Evolutionary conservation across 1,140 invertebrate species (phyloP), one percentile per base, ranked within the genome.

Genomic region (Aphidius ervi): DNA sequence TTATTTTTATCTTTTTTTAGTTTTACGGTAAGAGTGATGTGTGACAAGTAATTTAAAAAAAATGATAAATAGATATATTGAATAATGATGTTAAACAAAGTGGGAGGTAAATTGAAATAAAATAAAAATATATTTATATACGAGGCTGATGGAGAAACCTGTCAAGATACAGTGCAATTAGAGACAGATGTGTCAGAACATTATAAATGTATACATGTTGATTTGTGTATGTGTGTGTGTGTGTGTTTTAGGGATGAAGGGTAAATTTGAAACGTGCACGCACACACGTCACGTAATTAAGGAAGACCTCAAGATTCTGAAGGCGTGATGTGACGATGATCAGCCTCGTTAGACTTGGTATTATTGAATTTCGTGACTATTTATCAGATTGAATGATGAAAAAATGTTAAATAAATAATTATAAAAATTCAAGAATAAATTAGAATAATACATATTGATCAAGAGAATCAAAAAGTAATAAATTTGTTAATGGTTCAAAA

Each of bases 91-190:
- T 31, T 31, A 31, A 31, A 31, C 23, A 31, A 31, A 31, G 23
- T 31, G 23, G 23, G 23, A 31, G 23, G 23, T 31, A 31, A 31
- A 31, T 31, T 31, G 23, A 31, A 31, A 48, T 6, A 49, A n/a
- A 41, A 8, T 37, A n/a, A n/a, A 48, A 40, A 46, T 39, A 42
- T 2, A 42, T 45, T 9, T 42, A 52, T 54, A 46, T 7, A 45
- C 20, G 54, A 37, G 20, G 50, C 54, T 62, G 56, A 62, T 62
- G 23, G 55, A 56, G 45, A 43, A 56, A 20, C 23, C 7, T 5
- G 16, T 47, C 54, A 49, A 57, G 59, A 61, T 31, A 31, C 2
- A 31, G 23, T 59, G 52, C 58, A 63, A 64, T 64, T 64, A 63
- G 9, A 23, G 23, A 46, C 62, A 60, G 40, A 58, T 60, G 58